Base-by-base conservation (phyloP, 2,797 vertebrate species). In the Coilia nasus region DNA sequence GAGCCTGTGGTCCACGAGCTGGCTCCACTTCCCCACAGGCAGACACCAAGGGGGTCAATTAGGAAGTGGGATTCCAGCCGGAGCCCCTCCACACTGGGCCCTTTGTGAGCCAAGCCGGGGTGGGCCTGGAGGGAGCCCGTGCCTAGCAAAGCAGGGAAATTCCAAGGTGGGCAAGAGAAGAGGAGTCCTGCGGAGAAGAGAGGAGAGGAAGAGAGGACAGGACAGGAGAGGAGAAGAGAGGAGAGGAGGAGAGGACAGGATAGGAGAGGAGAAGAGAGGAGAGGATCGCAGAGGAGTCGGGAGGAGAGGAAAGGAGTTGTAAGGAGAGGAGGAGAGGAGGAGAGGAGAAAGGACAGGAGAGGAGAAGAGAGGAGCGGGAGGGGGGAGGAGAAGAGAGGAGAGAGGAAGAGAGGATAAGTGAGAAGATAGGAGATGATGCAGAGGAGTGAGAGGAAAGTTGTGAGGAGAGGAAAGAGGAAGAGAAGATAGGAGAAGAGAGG, bases 1-100 rank as follows among this genome's bases (percentile, higher is more conserved):
- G 95, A 96, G 95, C 95, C 95, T 95, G 93, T 95, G 95, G 95
- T 94, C 94, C 95, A 94, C 95, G 94, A 94, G 95, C 96, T 95
- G 94, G 54, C 86, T 85, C 84, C 82, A 75, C 94, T 95, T 95
- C 94, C 94, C 86, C 83, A 85, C 80, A 71, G 94, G 95, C 94
- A 96, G 94, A 96, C 96, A 97, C 96, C 95, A 93, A 44, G 96
- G 96, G 96, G 95, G 95, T 96, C 96, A 97, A 97, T 97, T 97
- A 97, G 94, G 93, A 94, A 91, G 91, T 94, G 92, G 96, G 96
- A 96, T 96, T 96, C 95, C 93, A 95, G 95, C 95, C 96, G 95
- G 95, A 95, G 91, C 94, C 96, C 94, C 93, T 94, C 93, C 95
- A 94, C 93, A 90, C 82, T 64, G 67, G 80, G 80, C 19, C 71